Conservation (phyloP, 2,113 vertebrate species). For the Ascaphus truei region DNA sequence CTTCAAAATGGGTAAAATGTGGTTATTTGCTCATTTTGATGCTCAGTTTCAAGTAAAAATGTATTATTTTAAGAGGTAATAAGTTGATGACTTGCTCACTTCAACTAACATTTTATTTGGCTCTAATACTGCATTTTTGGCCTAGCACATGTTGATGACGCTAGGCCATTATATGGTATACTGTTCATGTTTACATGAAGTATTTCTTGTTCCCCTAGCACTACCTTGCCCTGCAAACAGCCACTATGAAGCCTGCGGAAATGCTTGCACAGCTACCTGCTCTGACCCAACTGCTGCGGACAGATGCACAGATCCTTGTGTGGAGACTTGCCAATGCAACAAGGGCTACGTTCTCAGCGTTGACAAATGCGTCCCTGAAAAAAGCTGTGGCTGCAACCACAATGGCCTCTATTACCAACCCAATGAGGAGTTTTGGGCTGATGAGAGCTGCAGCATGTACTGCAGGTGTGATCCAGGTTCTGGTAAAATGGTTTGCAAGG, state of each 20-base stretch:
- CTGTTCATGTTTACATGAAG: no score
- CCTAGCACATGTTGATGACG: no score
- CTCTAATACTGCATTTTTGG: no score
- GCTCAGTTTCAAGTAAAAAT: no score
- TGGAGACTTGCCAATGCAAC: conserved; percentile 60
- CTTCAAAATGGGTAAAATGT: no score
- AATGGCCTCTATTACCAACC: conserved; percentile 50
- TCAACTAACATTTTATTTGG: no score
- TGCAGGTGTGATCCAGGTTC: conserved; percentile 48
- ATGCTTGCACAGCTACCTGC: conserved; percentile 61
- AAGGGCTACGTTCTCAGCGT: conserved; percentile 53
- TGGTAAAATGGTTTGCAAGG: conserved; percentile 44
- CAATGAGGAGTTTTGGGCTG: conserved; percentile 55
- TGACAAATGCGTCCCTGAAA: conserved; percentile 46
- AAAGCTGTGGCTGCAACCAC: conserved; percentile 55
- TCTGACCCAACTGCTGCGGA: conserved; percentile 39
- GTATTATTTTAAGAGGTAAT: no score
- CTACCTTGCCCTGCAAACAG: conserved; percentile 56
- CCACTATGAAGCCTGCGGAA: conserved; percentile 60
- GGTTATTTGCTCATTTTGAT: no score
- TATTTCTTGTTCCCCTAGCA: not conserved
- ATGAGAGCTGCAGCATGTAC: conserved; percentile 42
- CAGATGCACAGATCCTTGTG: conserved; percentile 53
- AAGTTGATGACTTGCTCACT: no score
- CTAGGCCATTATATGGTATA: no score